Evolutionary conservation across 1,140 invertebrate species (phyloP).

Genomic region (Calosoma granatense): DNA sequence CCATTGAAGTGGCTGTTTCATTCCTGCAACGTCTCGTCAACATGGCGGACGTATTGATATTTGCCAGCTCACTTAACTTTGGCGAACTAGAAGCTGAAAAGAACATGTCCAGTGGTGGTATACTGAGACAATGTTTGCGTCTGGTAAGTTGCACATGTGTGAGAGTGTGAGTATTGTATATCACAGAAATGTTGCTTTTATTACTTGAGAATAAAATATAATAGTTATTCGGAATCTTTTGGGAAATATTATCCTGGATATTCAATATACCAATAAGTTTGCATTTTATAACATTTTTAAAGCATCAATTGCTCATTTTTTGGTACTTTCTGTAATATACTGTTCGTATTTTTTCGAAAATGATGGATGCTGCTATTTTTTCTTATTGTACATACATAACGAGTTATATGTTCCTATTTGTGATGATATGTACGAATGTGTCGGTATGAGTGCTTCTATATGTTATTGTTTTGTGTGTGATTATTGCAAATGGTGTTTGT

Average conservation of each 20-base stretch:
- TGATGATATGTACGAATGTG: too few relatives aligned
- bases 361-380: neutral
- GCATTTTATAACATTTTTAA: too few relatives aligned
- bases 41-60: slow-evolving; percentile 97
- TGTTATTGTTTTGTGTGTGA: slow-evolving; percentile 92
- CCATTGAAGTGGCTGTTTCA: slow-evolving; percentile 92
- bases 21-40: slow-evolving; percentile 94
- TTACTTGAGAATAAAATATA: slow-evolving; percentile 33
- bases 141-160: slow-evolving; percentile 68
- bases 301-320: neutral
- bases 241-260: neutral
- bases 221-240: neutral
- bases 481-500: too few relatives aligned
- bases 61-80: slow-evolving; percentile 95
- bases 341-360: too few relatives aligned
- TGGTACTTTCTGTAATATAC: neutral
- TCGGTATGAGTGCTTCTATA: too few relatives aligned
- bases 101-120: slow-evolving; percentile 99
- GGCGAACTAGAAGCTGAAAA: slow-evolving; percentile 97
- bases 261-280: too few relatives aligned
- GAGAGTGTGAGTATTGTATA: too few relatives aligned
- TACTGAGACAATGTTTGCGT: slow-evolving; percentile 90
- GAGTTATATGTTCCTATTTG: too few relatives aligned
- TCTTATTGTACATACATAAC: too few relatives aligned
- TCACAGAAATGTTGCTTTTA: slow-evolving; percentile 28